Evolutionary conservation across 2,797 vertebrate species (phyloP).

Genomic region (Falco biarmicus): DNA sequence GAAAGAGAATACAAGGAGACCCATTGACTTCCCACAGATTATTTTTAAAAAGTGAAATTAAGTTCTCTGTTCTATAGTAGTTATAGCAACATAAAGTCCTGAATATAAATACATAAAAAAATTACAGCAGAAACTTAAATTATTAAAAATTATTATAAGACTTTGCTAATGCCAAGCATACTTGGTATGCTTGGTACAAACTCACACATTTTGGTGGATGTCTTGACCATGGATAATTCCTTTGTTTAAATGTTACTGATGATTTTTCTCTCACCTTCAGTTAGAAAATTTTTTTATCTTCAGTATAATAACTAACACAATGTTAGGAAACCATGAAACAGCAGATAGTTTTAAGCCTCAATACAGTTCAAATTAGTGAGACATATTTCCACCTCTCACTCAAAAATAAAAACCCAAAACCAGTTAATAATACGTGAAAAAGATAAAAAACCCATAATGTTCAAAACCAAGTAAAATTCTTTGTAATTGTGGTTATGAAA

Average conservation of each 20-base stretch:
- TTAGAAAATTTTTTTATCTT: background rate
- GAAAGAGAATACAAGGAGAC: background rate
- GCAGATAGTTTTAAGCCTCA: background rate
- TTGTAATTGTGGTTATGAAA: background rate
- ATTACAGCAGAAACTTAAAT: background rate
- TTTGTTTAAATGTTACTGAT: background rate
- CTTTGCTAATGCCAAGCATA: background rate
- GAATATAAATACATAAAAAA: background rate
- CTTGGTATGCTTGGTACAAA: background rate
- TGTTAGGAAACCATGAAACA: background rate
- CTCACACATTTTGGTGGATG: background rate
- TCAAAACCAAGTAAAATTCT: background rate
- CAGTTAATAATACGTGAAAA: background rate
- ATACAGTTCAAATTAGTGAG: background rate
- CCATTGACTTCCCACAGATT: background rate
- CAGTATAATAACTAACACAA: background rate
- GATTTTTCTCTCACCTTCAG: background rate
- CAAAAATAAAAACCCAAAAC: background rate
- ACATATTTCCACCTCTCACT: rapidly evolving
- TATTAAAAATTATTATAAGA: background rate
- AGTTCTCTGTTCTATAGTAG: background rate
- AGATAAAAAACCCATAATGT: background rate
- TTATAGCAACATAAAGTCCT: background rate
- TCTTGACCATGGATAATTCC: background rate
- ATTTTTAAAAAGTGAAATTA: background rate